Percentiles rank a stretch among this genome's conserved stretches.
These are phyloP conservation scores for Heloderma charlesbogerti DNA, from an alignment of 2,113 vertebrate species.

Conservation along the genomic window DNA sequence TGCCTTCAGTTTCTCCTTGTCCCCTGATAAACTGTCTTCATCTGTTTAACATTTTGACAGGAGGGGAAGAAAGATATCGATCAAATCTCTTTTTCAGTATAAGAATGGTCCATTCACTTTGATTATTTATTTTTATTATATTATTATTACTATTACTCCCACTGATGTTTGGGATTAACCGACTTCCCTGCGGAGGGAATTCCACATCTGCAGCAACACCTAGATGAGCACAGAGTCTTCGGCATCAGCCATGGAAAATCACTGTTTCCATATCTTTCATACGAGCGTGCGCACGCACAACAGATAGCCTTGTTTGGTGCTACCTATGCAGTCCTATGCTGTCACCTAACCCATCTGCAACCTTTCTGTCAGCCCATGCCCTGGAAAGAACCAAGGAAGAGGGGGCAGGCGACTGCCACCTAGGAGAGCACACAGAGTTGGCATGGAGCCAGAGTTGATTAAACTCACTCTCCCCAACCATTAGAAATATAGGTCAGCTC, in stretches of 20 bases:
- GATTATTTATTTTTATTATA: too few relatives aligned
- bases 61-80: neutral
- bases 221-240: neutral
- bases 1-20: slow-evolving; percentile 82
- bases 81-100: neutral
- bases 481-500: slow-evolving; percentile 37
- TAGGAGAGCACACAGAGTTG: neutral
- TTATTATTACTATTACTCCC: too few relatives aligned
- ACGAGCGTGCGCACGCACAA: neutral
- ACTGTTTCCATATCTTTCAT: neutral
- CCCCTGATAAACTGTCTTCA: slow-evolving; percentile 87
- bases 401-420: neutral
- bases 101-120: too few relatives aligned
- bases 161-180: too few relatives aligned
- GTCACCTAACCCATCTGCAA: neutral
- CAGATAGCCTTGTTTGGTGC: neutral
- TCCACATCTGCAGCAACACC: neutral
- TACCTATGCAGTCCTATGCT: neutral
- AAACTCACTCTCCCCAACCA: neutral
- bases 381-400: neutral
- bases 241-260: neutral
- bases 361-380: neutral
- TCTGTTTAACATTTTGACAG: slow-evolving; percentile 76
- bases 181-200: neutral
- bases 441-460: slow-evolving; percentile 21